Evolutionary conservation across 2,888 invertebrate genomes (phyloP).

Genomic region (Meloe dianella): DNA sequence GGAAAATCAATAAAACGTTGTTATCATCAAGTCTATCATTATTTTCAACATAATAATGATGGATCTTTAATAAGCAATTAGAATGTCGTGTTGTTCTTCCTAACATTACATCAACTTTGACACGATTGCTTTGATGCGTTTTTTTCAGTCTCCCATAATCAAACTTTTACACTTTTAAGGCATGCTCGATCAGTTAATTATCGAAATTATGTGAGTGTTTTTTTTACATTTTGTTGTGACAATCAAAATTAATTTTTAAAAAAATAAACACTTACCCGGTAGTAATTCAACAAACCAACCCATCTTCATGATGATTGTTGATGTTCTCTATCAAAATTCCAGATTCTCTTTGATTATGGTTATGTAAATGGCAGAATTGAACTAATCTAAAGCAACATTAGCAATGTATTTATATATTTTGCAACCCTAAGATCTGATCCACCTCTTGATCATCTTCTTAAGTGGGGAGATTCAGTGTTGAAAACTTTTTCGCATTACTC

Average conservation of each 20-base stretch:
- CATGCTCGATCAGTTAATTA: background rate
- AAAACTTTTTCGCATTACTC: background rate
- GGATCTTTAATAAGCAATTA: background rate
- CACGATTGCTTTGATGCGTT: too few relatives aligned
- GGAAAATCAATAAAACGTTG: background rate
- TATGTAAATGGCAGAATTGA: background rate
- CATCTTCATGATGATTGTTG: background rate
- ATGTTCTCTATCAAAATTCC: background rate
- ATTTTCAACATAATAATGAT: background rate
- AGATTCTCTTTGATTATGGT: background rate
- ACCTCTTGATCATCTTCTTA: background rate
- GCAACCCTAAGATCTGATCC: background rate
- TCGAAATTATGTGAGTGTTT: too few relatives aligned
- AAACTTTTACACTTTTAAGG: too few relatives aligned
- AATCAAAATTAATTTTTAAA: too few relatives aligned
- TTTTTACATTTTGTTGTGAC: too few relatives aligned
- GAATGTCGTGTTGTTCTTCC: background rate
- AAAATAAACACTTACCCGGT: slow-evolving; percentile 29
- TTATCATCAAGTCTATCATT: background rate
- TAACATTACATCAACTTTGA: background rate
- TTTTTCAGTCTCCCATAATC: too few relatives aligned
- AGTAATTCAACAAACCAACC: slow-evolving; percentile 14
- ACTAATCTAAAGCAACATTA: background rate
- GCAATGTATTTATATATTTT: background rate
- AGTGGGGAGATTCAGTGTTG: background rate